Conservation (phyloP, 2,797 vertebrate species). For the Alosa sapidissima region DNA sequence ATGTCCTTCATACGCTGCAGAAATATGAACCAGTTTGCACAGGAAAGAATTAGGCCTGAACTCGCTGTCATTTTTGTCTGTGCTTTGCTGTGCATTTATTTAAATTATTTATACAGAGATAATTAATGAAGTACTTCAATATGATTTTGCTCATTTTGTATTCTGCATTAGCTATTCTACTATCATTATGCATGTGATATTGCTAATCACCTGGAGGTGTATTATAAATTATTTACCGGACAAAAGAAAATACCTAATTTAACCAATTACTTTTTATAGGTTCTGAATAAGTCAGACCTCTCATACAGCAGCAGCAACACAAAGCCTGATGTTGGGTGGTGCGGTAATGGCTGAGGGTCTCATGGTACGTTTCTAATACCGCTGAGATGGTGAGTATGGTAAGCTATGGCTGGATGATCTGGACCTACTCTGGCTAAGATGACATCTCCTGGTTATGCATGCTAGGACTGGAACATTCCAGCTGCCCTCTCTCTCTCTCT, state of each 20-base stretch:
- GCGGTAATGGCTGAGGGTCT: background rate
- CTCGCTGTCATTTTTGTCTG: background rate
- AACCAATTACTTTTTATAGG: background rate
- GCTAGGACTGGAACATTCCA: background rate
- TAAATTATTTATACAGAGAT: background rate
- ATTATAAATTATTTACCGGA: background rate
- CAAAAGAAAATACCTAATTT: background rate
- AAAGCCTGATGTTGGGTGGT: background rate
- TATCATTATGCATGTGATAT: slow-evolving; percentile 5
- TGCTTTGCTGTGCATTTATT: background rate
- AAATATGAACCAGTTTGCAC: slow-evolving; percentile 5
- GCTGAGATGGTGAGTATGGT: background rate
- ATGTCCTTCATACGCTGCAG: slow-evolving; percentile 55
- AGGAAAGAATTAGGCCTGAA: background rate
- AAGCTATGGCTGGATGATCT: background rate
- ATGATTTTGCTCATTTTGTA: background rate
- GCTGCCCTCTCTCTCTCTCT: background rate
- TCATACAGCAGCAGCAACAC: background rate
- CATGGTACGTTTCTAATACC: background rate
- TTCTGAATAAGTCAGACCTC: background rate
- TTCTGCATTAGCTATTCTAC: background rate
- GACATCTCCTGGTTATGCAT: slow-evolving; percentile 1
- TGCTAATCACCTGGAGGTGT: background rate
- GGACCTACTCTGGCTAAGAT: background rate
- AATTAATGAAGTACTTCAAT: background rate